Evolutionary conservation across 2,888 invertebrate genomes (phyloP).

Genomic region (Deroplatys truncata): DNA sequence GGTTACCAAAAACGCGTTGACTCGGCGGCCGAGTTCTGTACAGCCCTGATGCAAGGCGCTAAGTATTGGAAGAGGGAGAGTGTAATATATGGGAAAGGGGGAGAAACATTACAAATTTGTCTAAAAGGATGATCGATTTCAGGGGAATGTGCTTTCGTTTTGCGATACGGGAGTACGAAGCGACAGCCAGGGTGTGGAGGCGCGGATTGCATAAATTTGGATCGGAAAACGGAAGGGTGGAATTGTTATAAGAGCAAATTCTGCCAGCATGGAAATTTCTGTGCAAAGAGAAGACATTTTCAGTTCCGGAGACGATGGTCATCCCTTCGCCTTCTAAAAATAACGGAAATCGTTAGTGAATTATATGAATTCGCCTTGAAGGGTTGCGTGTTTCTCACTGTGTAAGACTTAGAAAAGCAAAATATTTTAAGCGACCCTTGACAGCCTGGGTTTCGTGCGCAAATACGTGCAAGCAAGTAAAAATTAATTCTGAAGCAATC

Average conservation of each 20-base stretch:
- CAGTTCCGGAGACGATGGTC: not conserved
- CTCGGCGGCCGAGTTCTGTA: not conserved
- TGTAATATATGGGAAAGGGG: not conserved
- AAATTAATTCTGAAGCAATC: too few species aligned
- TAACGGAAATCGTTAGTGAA: not conserved
- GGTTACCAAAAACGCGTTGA: too few species aligned
- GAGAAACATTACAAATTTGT: conserved; percentile 7
- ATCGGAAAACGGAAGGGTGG: not conserved
- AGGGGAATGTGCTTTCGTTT: not conserved
- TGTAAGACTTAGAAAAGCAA: not conserved
- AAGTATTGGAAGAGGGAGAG: not conserved
- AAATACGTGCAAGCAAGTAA: too few species aligned
- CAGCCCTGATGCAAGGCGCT: not conserved
- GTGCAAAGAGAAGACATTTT: not conserved
- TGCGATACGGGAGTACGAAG: not conserved
- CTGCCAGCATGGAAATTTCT: not conserved
- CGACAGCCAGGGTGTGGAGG: not conserved
- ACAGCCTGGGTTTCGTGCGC: not conserved
- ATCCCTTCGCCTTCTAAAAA: not conserved
- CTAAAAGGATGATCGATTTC: conserved; percentile 16
- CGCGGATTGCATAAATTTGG: not conserved
- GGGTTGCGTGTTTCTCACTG: not conserved
- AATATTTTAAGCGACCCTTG: not conserved
- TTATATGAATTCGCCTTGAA: not conserved
- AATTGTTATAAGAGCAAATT: not conserved